Conservation (phyloP, 1,140 invertebrate species). For the Drosophila neocordata region DNA sequence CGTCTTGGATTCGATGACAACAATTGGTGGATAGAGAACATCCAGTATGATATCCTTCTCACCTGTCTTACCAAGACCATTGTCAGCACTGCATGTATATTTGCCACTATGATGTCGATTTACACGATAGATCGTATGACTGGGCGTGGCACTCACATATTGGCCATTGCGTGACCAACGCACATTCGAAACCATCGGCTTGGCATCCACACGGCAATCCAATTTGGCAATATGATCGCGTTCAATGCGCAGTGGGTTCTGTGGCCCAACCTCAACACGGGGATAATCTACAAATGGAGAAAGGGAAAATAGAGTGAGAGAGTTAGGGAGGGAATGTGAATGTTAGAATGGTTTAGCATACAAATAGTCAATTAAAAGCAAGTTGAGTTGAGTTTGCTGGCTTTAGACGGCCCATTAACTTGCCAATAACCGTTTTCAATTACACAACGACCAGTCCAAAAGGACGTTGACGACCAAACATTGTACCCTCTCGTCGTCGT, state of each 20-base stretch:
- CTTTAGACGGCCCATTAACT: slow-evolving; percentile 62
- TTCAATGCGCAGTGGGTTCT: slow-evolving; percentile 93
- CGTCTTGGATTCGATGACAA: slow-evolving; percentile 89
- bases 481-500: slow-evolving; percentile 62
- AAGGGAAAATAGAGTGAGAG: neutral
- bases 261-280: slow-evolving; percentile 92
- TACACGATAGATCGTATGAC: slow-evolving; percentile 89
- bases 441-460: slow-evolving; percentile 42
- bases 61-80: slow-evolving; percentile 89
- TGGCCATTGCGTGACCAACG: slow-evolving; percentile 92
- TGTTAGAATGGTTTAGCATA: slow-evolving; percentile 48
- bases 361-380: slow-evolving; percentile 71
- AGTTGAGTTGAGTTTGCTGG: slow-evolving; percentile 29
- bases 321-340: slow-evolving; percentile 13
- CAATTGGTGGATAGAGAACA: slow-evolving; percentile 92
- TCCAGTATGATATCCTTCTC: slow-evolving; percentile 91
- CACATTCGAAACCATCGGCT: slow-evolving; percentile 91
- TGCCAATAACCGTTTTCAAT: slow-evolving; percentile 81
- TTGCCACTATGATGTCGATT: slow-evolving; percentile 92
- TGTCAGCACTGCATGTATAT: slow-evolving; percentile 94
- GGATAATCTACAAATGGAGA: slow-evolving; percentile 90
- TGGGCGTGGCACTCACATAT: slow-evolving; percentile 90
- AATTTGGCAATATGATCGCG: slow-evolving; percentile 90
- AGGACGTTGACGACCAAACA: slow-evolving; percentile 45
- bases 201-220: slow-evolving; percentile 93